Percentiles rank a stretch among this genome's conserved stretches.
phyloP scores from a whole-genome alignment of 2,113 vertebrate species.

The Halichoeres trimaculatus region DNA sequence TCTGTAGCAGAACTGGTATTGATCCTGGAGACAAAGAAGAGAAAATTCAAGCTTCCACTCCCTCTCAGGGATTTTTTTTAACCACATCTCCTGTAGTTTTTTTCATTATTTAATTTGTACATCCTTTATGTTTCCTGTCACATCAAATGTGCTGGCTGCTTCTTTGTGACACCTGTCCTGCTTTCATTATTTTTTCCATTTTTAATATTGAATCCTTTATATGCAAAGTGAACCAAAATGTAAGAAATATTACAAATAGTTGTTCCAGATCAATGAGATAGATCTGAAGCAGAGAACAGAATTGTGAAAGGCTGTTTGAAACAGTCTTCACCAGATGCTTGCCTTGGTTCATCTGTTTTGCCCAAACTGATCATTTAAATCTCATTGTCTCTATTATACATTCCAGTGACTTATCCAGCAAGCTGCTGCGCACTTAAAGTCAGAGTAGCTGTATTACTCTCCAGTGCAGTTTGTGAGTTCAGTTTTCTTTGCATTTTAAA shows the following conservation, averaged over 20 bases:
- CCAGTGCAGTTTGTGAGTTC: not conserved
- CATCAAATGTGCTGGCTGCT: too few relatives aligned
- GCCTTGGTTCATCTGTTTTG: conserved; percentile 51
- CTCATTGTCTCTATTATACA: not conserved
- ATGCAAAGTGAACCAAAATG: not conserved
- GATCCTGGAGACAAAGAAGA: conserved; percentile 87
- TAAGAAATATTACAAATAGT: not conserved
- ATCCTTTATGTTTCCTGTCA: not conserved
- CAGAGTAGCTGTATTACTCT: not conserved
- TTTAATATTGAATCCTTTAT: too few relatives aligned
- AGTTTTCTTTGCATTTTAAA: not conserved
- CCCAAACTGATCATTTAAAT: conserved; percentile 29
- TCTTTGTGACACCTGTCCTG: too few relatives aligned
- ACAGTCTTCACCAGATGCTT: conserved; percentile 15
- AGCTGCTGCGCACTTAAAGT: not conserved
- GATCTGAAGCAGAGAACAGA: too few relatives aligned
- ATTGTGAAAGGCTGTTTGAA: too few relatives aligned
- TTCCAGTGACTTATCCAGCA: not conserved
- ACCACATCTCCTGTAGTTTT: not conserved
- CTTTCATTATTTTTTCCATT: too few relatives aligned
- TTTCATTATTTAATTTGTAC: conserved; percentile 1
- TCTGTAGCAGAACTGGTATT: conserved; percentile 99
- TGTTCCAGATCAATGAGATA: not conserved
- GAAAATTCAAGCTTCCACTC: conserved; percentile 27
- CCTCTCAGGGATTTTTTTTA: not conserved